Percentiles rank a stretch among this genome's conserved stretches.
Evolutionary conservation across 2,113 vertebrate species (phyloP).

Genomic region (Charadrius vociferus): DNA sequence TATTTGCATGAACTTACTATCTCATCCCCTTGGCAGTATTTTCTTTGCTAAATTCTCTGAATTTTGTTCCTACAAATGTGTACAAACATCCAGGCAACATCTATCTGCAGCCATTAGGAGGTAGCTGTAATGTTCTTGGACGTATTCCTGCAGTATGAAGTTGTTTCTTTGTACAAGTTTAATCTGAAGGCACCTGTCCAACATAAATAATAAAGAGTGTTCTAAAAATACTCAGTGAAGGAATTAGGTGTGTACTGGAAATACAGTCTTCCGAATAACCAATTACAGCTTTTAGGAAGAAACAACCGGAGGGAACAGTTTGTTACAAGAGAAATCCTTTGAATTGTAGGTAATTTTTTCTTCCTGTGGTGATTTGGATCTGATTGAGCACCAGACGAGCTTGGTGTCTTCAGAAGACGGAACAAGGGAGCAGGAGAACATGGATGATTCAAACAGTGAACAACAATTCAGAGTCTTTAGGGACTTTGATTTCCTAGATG

Average conservation of each 20-base stretch:
- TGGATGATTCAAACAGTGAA: slow-evolving; percentile 95
- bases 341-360: slow-evolving; percentile 94
- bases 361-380: slow-evolving; percentile 95
- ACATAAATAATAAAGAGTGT: slow-evolving; percentile 82
- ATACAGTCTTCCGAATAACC: slow-evolving; percentile 64
- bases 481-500: slow-evolving; percentile 98
- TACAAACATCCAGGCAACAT: slow-evolving; percentile 48
- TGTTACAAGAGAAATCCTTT: slow-evolving; percentile 62
- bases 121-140: slow-evolving; percentile 61
- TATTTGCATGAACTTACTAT: neutral
- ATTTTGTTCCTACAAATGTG: slow-evolving; percentile 1
- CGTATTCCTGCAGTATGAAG: slow-evolving; percentile 63
- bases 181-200: slow-evolving; percentile 83
- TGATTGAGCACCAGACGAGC: slow-evolving; percentile 94
- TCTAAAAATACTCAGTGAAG: slow-evolving; percentile 84
- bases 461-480: slow-evolving; percentile 98
- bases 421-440: slow-evolving; percentile 89
- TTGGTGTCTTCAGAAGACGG: slow-evolving; percentile 96
- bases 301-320: slow-evolving; percentile 41
- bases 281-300: slow-evolving; percentile 60
- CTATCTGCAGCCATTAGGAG: slow-evolving; percentile 57
- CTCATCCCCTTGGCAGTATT: neutral
- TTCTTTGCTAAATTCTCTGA: slow-evolving; percentile 5
- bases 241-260: slow-evolving; percentile 85
- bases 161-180: slow-evolving; percentile 73